These are phyloP conservation scores for Brenthis hecate DNA, from an alignment of 2,888 invertebrate genomes.

Conservation along the genomic window DNA sequence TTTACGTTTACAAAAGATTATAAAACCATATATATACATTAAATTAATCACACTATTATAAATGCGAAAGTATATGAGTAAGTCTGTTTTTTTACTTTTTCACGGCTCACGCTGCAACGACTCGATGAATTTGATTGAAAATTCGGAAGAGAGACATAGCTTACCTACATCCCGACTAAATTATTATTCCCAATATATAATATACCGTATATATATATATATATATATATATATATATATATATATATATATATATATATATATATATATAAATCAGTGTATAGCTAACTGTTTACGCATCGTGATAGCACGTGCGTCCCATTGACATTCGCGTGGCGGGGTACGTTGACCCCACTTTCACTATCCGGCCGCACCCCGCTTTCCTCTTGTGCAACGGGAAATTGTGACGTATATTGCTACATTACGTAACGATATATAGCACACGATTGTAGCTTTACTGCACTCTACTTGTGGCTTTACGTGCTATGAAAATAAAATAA, in stretches of 20 bases:
- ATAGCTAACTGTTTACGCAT: constrained; percentile 23
- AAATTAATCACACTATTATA: too few species aligned
- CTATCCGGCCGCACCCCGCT: constrained; percentile 37
- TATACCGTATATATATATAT: too few species aligned
- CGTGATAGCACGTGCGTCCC: constrained; percentile 41
- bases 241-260: background rate
- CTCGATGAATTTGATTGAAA: too few species aligned
- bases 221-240: too few species aligned
- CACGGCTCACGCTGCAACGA: too few species aligned
- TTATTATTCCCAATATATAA: too few species aligned
- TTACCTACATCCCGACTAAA: too few species aligned
- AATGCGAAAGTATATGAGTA: too few species aligned
- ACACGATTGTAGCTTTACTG: background rate
- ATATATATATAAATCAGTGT: background rate
- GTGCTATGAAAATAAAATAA: background rate
- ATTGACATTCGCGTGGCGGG: constrained; percentile 51
- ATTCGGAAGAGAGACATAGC: too few species aligned
- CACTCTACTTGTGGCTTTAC: background rate
- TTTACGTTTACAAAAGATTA: too few species aligned
- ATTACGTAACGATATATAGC: constrained; percentile 16
- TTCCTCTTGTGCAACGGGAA: constrained; percentile 38
- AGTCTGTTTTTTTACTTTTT: too few species aligned
- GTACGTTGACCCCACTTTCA: constrained; percentile 48
- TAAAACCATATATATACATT: too few species aligned
- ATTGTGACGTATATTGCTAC: constrained; percentile 12